Percentiles rank a stretch among this genome's conserved stretches.
Conservation (phyloP, 2,113 vertebrate species). For the Pygoscelis antarcticus region DNA sequence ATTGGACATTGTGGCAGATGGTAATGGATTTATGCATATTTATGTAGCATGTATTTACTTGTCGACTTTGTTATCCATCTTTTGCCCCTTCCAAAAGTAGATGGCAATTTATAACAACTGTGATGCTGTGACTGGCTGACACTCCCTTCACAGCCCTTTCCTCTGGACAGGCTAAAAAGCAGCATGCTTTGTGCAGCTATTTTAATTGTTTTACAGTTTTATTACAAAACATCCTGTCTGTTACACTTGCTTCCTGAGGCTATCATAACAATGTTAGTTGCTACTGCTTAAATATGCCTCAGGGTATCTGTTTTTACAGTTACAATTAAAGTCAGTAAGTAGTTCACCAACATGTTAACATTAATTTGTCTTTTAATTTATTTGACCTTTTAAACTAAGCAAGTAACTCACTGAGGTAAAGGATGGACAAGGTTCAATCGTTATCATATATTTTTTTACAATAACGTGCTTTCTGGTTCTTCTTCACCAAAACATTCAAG, state of each 20-base stretch:
- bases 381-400: conserved; percentile 76
- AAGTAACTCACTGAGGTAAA: conserved; percentile 62
- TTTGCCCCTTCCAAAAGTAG: conserved; percentile 61
- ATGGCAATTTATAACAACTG: conserved; percentile 67
- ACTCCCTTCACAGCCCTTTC: conserved; percentile 44
- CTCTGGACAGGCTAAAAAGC: conserved; percentile 57
- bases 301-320: conserved; percentile 77
- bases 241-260: conserved; percentile 74
- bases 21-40: conserved; percentile 78
- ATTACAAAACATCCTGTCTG: conserved; percentile 79
- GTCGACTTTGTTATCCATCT: conserved; percentile 73
- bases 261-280: conserved; percentile 74
- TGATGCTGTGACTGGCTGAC: conserved; percentile 51
- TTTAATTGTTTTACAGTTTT: conserved; percentile 81
- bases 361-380: conserved; percentile 79
- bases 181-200: conserved; percentile 71
- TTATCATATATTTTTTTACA: neutral
- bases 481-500: conserved; percentile 41
- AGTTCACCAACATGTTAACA: conserved; percentile 73
- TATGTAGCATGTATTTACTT: conserved; percentile 76
- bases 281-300: conserved; percentile 67
- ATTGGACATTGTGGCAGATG: conserved; percentile 74
- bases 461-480: neutral
- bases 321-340: conserved; percentile 75
- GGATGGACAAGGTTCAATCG: conserved; percentile 17